These are phyloP conservation scores for Stenurella melanura DNA, from an alignment of 2,888 invertebrate species.

Conservation along the genomic window DNA sequence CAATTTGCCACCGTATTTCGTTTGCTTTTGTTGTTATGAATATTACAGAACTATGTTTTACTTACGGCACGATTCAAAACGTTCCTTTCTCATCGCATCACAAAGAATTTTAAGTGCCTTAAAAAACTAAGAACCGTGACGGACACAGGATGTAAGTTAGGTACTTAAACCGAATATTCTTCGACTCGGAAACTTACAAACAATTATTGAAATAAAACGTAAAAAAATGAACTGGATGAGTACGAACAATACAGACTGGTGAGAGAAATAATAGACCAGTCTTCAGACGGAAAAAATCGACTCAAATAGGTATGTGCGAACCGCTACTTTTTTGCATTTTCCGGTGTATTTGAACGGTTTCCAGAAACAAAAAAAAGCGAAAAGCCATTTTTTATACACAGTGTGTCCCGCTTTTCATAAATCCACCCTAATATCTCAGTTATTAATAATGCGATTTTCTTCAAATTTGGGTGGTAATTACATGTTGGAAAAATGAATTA, in stretches of 20 bases:
- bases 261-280: background rate
- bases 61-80: constrained; percentile 30
- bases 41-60: constrained; percentile 25
- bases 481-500: too few relatives aligned
- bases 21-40: constrained; percentile 24
- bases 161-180: constrained; percentile 20
- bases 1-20: background rate
- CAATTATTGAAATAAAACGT: constrained; percentile 13
- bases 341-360: too few relatives aligned
- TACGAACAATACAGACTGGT: constrained; percentile 1
- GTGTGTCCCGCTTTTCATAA: too few relatives aligned
- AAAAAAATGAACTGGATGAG: constrained; percentile 8
- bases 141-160: constrained; percentile 33
- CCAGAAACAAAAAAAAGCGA: too few relatives aligned
- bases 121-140: constrained; percentile 25
- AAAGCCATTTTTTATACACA: too few relatives aligned
- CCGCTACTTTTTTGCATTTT: too few relatives aligned
- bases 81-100: constrained; percentile 32
- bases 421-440: too few relatives aligned
- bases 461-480: too few relatives aligned
- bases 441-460: too few relatives aligned
- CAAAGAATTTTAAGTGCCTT: constrained; percentile 30
- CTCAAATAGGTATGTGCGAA: too few relatives aligned
- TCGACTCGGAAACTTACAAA: background rate
- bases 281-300: too few relatives aligned